Base-by-base conservation (phyloP, 2,797 vertebrate species). In the Neoniphon sammara region DNA sequence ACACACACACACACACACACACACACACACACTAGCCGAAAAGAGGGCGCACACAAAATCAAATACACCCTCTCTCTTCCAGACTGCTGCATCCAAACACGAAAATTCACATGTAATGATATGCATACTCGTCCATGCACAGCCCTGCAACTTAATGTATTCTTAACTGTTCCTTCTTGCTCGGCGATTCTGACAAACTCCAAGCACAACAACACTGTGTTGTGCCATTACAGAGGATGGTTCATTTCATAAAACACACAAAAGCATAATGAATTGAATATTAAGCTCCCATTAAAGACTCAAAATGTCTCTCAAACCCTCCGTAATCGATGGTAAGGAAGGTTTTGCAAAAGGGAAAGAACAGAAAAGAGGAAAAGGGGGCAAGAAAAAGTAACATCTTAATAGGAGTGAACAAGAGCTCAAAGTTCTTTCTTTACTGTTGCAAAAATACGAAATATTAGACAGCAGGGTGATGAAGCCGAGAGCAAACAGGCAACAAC, bases 1-100 rank as follows among this genome's bases (percentile, higher is more conserved):
- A 36, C 52, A 3, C 18, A 31, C 12, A 15, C 36, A 47, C 42
- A 21, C 34, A 44, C 17, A 61, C 23, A 44, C 54, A 70, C 21
- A 49, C 12, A 63, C 23, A 58, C 25, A 56, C 49, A 61, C 50
- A 71, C 57, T 47, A 8, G 39, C 36, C 46, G 64, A 61, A 72
- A 79, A 42, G 56, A 62, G 52, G 34, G 36, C 59, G n/a, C 17
- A 25, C 11, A 25, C 27, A 7, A 55, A 58, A 65, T 66, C 46
- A 80, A 83, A 70, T 47, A 55, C 27, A 63, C 36, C 2, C 17
- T 44, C 17, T 44, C 20, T 46, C 54, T 63, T 39, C 39, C n/a
- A 42, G 15, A 7, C 36, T 23, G 3, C n/a, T 36, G 57, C 27
- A 61, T 61, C 23, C 11, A 70, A 56, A 64, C 18, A 73, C 65